Percentiles rank a stretch among this genome's conserved stretches.
phyloP scores from a whole-genome alignment of 2,888 invertebrate genomes.

The Leistus spinibarbis region DNA sequence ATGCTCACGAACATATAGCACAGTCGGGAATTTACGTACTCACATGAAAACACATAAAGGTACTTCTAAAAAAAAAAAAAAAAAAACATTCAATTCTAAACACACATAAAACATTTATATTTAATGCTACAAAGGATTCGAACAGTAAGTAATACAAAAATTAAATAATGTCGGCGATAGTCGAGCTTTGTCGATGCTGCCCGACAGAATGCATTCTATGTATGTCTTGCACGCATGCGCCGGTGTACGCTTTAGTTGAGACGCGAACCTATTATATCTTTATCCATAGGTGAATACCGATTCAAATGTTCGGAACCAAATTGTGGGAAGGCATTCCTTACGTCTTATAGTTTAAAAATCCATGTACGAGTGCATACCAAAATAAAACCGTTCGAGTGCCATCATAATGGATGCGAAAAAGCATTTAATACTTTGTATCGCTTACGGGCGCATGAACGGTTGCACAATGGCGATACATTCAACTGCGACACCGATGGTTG shows the following conservation, averaged over 20 bases:
- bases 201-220: no score
- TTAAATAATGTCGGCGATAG: no score
- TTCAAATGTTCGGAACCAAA: conserved; percentile 87
- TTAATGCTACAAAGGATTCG: neutral
- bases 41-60: conserved; percentile 97
- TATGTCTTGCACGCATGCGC: no score
- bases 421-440: conserved; percentile 95
- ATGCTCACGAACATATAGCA: conserved; percentile 88
- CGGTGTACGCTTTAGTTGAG: no score
- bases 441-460: conserved; percentile 86
- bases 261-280: neutral
- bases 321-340: conserved; percentile 92
- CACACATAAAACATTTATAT: neutral
- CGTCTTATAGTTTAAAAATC: conserved; percentile 93
- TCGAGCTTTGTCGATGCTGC: no score
- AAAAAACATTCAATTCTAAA: no score
- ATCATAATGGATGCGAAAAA: conserved; percentile 81
- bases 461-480: conserved; percentile 94
- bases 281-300: conserved; percentile 83
- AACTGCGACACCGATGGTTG: conserved; percentile 86
- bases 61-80: conserved; percentile 53
- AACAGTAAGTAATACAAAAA: neutral
- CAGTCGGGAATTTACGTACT: conserved; percentile 90
- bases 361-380: conserved; percentile 94
- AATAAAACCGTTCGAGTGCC: conserved; percentile 89